Evolutionary conservation across 2,888 invertebrate genomes (phyloP), one percentile per base, ranked within the genome.

Genomic region (Epiblema foenella): DNA sequence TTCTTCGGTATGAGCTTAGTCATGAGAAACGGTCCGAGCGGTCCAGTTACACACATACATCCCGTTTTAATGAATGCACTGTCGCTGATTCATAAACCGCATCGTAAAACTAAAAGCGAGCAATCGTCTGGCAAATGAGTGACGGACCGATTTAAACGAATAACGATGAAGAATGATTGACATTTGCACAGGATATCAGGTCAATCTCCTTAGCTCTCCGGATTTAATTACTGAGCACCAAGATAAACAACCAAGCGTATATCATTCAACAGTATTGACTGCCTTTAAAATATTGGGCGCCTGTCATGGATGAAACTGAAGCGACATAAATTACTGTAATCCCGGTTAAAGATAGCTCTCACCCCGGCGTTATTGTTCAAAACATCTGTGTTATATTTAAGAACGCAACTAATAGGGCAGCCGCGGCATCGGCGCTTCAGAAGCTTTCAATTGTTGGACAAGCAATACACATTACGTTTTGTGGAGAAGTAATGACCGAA

Each of bases 211-310:
- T 54, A 66, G 39, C 29, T 66, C 39, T n/a, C 58, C 29, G 59
- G 7, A 52, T 52, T 65, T 69, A 69, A 56, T 63, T 72, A 57
- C 17, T 65, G 65, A 65, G 49, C 12, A 63, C 39, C 42, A 69
- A 68, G 58, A 68, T 69, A 64, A 79, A 82, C 77, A 64, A 66
- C 73, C 80, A 76, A 79, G 77, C 80, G 80, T 86, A 86, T 86
- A 89, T 90, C 89, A 83, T 84, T 88, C 86, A 83, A 80, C 84
- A 75, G 78, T 81, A 87, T 84, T 87, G 87, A 87, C 83, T 69
- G 74, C 75, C 77, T 78, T 79, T 80, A 79, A 78, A 81, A 79
- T 83, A 81, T 85, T 81, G 83, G 59, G 51, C 20, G 70, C 82
- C 81, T 84, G 82, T 83, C 84, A 80, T 84, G 85, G 85, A 87